Conservation (phyloP, 2,888 invertebrate species). For the Meghimatium bilineatum region DNA sequence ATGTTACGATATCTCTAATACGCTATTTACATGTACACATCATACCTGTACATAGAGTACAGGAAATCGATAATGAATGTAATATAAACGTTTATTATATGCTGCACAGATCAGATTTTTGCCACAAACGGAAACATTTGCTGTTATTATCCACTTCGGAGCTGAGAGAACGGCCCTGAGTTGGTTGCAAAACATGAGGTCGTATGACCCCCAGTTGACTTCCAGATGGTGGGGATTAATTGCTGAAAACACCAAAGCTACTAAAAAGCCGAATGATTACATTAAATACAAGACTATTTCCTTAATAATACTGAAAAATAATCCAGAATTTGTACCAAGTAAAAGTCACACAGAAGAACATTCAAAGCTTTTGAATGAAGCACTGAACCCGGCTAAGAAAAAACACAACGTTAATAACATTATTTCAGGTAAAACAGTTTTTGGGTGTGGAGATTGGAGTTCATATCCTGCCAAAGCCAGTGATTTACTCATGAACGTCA, state of each 20-base stretch:
- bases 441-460: conserved; percentile 19
- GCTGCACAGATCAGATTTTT: not conserved
- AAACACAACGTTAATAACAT: not conserved
- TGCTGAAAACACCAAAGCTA: not conserved
- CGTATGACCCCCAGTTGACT: not conserved
- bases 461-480: not conserved
- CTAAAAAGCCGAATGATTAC: not conserved
- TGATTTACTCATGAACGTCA: not conserved
- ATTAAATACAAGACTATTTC: not conserved
- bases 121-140: not conserved
- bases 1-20: too few relatives aligned
- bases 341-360: not conserved
- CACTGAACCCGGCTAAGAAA: not conserved
- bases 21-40: too few relatives aligned
- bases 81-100: not conserved
- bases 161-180: conserved; percentile 1
- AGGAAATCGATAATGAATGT: not conserved
- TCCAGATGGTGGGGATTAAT: conserved; percentile 17
- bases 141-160: conserved; percentile 1
- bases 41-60: too few relatives aligned
- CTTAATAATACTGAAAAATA: not conserved
- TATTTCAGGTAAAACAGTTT: not conserved
- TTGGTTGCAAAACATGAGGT: conserved; percentile 25
- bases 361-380: not conserved
- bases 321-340: not conserved